Evolutionary conservation across 2,113 vertebrate genomes (phyloP), one percentile per base, ranked within the genome.

Genomic region (Rhineura floridana): DNA sequence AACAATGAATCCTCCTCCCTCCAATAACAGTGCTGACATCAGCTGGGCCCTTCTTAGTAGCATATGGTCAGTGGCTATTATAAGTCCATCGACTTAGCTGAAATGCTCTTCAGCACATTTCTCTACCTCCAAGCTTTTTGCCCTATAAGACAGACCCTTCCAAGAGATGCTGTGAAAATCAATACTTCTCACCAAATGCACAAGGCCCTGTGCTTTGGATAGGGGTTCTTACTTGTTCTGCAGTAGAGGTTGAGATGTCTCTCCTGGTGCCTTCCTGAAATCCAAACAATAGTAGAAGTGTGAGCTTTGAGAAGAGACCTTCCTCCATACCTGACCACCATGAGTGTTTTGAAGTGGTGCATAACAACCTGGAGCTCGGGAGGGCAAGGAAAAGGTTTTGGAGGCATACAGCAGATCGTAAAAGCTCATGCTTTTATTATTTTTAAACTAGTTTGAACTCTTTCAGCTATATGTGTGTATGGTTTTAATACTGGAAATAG

Each of bases 151-250:
- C n/a, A 86, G 75, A 46, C 44, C 33, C 28, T 9, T 55, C 19
- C 30, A 70, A 70, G 69, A 13, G 2, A 30, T 52, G n/a, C 12
- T 42, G 19, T 52, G 17, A 42, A 44, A 81, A 48, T 36, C 21
- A 55, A 25, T 17, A 76, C 15, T 46, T 36, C n/a, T n/a, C 46
- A n/a, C 23, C 42, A 36, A 75, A 65, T 30, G n/a, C 33, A 42
- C 21, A 8, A 15, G 3, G 19, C n/a, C 46, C n/a, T 36, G 46
- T 13, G 21, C 4, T 3, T 72, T 1, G 11, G 6, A 6, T 2
- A 2, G 1, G 25, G 80, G 63, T 65, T 87, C 95, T 89, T 73
- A 95, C 95, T 88, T 93, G 81, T 93, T 77, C 42, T 62, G 81
- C 50, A 91, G 82, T 1, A 94, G 75, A 3, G 79, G 62, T 83